phyloP scores from a whole-genome alignment of 2,797 vertebrate species.

The Rhadinocentrus ornatus region DNA sequence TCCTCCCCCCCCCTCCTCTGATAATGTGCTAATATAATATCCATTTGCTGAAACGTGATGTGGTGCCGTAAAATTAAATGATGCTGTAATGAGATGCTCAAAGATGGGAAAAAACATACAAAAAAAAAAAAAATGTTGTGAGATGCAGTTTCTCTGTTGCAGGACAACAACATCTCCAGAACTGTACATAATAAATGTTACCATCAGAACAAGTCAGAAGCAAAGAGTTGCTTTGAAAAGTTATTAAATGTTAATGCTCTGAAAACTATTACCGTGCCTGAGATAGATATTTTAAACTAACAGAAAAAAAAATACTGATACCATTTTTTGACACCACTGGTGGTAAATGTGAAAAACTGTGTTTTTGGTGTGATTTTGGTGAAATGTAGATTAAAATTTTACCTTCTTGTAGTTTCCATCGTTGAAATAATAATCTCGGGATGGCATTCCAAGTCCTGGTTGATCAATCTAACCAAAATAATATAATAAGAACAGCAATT shows the following conservation, averaged over 20 bases:
- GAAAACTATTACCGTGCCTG: not conserved
- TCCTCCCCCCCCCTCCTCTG: not conserved
- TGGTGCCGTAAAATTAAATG: too few species aligned
- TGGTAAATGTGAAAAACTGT: too few species aligned
- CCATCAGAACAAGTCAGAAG: too few species aligned
- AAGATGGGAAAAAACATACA: too few species aligned
- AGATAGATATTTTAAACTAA: constrained; percentile 1
- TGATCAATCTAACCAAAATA: constrained; percentile 89
- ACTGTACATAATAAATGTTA: too few species aligned
- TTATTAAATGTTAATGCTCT: not conserved
- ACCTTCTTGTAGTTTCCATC: constrained; percentile 90
- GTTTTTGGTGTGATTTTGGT: not conserved
- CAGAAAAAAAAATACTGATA: not conserved
- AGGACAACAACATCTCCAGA: too few species aligned
- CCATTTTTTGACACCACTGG: not conserved
- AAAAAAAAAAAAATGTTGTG: too few species aligned
- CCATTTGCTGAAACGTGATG: too few species aligned
- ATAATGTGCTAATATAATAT: too few species aligned
- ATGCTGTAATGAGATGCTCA: too few species aligned
- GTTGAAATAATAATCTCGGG: constrained; percentile 94
- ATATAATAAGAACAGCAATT: constrained; percentile 16
- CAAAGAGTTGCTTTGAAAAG: too few species aligned
- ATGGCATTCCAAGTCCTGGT: constrained; percentile 94
- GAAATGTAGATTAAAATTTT: constrained; percentile 3
- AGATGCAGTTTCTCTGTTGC: too few species aligned